Base-by-base conservation (phyloP, 2,888 invertebrate genomes). In the Pollenia amentaria region DNA sequence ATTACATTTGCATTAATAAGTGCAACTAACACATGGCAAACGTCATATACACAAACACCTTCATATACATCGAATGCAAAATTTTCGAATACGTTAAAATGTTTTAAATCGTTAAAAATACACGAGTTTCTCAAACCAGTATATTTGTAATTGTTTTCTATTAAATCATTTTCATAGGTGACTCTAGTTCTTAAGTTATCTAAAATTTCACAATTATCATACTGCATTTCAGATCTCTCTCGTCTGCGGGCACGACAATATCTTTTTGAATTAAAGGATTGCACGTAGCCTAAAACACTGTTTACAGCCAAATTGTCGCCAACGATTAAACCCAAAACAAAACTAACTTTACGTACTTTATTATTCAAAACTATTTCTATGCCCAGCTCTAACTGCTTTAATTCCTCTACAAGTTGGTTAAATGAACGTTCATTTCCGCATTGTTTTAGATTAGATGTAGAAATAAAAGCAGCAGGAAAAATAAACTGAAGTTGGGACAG, bases 401-500 rank as follows among this genome's bases (percentile, higher is more conserved):
- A 55, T 11, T 16, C 70, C 16, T 88, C 62, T 11, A 88, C 73
- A 67, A 89, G 64, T 16, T 77, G 51, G 72, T 85, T 44, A 65
- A 89, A 88, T 14, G 87, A 57, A 40, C 16, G 60, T 53, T 83
- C 69, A 75, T 84, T 88, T 21, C 89, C 89, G 75, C 77, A 87
- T 21, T 72, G 40, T 84, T 89, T 89, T 65, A 87, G 69, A 70
- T 86, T 76, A 12, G 44, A 57, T 38, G 82, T 82, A 60, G 87
- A 62, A 55, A 89, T 79, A 72, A 88, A 89, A 29, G 84, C 88
- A 51, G 51, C 84, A 38, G 81, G 73, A 77, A 88, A 89, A 55
- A 88, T 86, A 48, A 82, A 88, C 29, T 89, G 73, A 60, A 89
- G 75, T 70, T 88, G 87, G 1, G 88, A 89, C 9, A 85, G 55